Evolutionary conservation across 2,888 invertebrate genomes (phyloP).

Genomic region (Rhopalosiphum nymphaeae): DNA sequence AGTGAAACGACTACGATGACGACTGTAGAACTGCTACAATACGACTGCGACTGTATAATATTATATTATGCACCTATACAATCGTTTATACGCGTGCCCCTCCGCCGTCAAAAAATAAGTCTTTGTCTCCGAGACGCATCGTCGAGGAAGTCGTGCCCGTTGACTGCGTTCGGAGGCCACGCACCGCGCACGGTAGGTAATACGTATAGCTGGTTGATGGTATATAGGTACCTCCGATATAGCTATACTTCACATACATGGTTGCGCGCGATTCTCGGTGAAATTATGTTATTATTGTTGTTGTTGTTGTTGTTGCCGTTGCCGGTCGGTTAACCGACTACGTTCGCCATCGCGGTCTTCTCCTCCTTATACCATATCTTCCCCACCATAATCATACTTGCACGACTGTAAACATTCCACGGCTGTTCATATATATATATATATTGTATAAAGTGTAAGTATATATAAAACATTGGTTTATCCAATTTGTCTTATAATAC

Average conservation of each 20-base stretch:
- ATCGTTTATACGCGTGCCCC: not conserved
- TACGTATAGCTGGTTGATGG: not conserved
- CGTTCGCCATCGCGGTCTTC: not conserved
- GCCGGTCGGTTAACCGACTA: slow-evolving; percentile 4
- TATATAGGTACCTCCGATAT: not conserved
- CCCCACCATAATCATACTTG: not conserved
- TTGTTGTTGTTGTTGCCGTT: not conserved
- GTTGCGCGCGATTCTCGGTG: slow-evolving; percentile 12
- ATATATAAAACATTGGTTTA: not conserved
- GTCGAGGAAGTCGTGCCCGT: slow-evolving; percentile 61
- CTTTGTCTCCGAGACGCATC: slow-evolving; percentile 60
- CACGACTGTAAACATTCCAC: not conserved
- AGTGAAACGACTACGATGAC: not conserved
- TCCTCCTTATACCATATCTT: not conserved
- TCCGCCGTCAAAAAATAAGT: not conserved
- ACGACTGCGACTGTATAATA: not conserved
- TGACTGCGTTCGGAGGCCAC: slow-evolving; percentile 39
- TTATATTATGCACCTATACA: not conserved
- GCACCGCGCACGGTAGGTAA: slow-evolving; percentile 7
- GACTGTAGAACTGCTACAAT: not conserved
- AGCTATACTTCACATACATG: not conserved
- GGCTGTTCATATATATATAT: not conserved
- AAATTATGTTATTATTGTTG: slow-evolving; percentile 19
- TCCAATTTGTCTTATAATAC: not conserved
- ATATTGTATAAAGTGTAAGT: not conserved